Percentiles rank a stretch among this genome's conserved stretches.
These are phyloP conservation scores for Teleiodes luculella DNA, from an alignment of 2,888 invertebrate genomes.

Conservation along the genomic window DNA sequence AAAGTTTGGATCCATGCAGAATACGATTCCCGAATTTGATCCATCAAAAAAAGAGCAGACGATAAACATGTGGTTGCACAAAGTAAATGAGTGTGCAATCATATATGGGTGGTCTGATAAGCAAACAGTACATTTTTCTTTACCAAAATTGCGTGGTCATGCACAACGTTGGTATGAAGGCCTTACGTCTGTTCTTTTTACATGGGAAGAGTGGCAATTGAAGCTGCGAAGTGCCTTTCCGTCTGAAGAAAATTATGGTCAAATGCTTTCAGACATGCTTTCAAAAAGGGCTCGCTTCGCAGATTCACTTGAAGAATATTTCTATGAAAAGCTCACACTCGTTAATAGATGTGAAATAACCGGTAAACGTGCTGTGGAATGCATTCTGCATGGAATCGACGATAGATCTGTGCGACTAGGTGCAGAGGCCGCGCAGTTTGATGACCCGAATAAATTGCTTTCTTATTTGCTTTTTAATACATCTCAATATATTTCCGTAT, in stretches of 20 bases:
- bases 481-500: too few species aligned
- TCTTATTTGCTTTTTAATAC: conserved; percentile 17
- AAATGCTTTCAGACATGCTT: conserved; percentile 20
- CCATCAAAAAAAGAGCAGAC: conserved; percentile 3
- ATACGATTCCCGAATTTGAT: conserved; percentile 3
- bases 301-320: conserved; percentile 19
- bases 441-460: conserved; percentile 20
- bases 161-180: conserved; percentile 15
- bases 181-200: conserved; percentile 15
- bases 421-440: conserved; percentile 22
- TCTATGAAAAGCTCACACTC: conserved; percentile 20
- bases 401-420: conserved; percentile 20
- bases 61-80: conserved; percentile 3
- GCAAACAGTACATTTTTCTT: conserved; percentile 10
- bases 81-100: conserved; percentile 9
- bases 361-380: conserved; percentile 21
- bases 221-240: conserved; percentile 21
- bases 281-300: conserved; percentile 11
- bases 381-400: conserved; percentile 20
- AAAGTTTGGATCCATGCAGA: background rate
- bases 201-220: conserved; percentile 22
- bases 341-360: conserved; percentile 20
- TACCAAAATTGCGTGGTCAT: conserved; percentile 6
- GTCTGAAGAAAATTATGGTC: conserved; percentile 14
- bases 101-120: conserved; percentile 9